Evolutionary conservation across 2,888 invertebrate genomes (phyloP).

Genomic region (Parapristionchus giblindavisi): DNA sequence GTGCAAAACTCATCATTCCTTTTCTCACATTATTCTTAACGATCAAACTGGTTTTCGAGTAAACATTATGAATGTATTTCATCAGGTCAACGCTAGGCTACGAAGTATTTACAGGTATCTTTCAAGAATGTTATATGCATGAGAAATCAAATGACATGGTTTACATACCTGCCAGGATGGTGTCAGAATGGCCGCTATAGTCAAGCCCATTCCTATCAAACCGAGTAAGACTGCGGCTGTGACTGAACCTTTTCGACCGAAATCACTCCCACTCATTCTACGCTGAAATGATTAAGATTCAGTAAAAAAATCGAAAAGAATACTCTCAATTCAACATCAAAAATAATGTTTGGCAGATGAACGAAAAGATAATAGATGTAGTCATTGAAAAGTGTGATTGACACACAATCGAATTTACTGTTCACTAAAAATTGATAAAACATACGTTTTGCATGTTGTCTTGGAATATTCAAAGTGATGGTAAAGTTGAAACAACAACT

Average conservation of each 20-base stretch:
- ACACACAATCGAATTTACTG: not conserved
- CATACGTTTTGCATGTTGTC: not conserved
- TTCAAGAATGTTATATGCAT: too few relatives aligned
- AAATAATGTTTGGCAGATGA: not conserved
- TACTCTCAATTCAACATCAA: not conserved
- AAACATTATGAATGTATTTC: too few relatives aligned
- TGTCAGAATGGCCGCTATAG: conserved; percentile 67
- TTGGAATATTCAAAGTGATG: not conserved
- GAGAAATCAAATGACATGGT: not conserved
- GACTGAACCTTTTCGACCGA: conserved; percentile 58
- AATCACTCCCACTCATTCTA: conserved; percentile 50
- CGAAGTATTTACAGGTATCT: too few relatives aligned
- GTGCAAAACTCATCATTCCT: too few relatives aligned
- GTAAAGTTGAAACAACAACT: not conserved
- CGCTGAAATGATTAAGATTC: conserved; percentile 47
- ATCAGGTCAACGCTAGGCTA: too few relatives aligned
- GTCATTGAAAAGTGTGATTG: not conserved
- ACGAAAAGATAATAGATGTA: not conserved
- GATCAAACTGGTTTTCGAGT: too few relatives aligned
- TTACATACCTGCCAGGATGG: conserved; percentile 62
- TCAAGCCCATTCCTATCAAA: conserved; percentile 65
- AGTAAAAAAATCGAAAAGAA: too few relatives aligned
- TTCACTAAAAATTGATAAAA: conserved; percentile 1
- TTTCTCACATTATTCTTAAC: too few relatives aligned
- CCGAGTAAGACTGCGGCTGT: conserved; percentile 59